These are phyloP conservation scores for Parotia lawesii DNA, from an alignment of 2,113 vertebrate species.

Conservation along the genomic window DNA sequence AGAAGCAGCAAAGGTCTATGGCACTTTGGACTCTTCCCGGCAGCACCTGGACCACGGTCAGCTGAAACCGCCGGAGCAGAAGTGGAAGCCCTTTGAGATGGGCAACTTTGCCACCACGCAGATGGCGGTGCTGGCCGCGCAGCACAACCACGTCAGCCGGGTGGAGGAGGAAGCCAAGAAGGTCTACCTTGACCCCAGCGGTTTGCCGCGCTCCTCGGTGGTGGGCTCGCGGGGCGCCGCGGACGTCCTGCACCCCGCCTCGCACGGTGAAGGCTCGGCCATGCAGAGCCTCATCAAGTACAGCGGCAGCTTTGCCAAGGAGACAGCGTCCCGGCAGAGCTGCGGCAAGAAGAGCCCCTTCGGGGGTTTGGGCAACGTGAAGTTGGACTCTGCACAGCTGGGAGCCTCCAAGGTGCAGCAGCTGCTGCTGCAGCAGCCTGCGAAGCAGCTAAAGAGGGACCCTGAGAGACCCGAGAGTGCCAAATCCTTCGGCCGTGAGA, in stretches of 20 bases:
- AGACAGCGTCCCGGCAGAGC: constrained; percentile 75
- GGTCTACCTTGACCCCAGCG: constrained; percentile 81
- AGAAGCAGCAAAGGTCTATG: constrained; percentile 72
- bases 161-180: constrained; percentile 84
- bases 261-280: constrained; percentile 83
- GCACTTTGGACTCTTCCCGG: constrained; percentile 71
- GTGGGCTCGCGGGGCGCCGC: constrained; percentile 39
- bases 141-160: constrained; percentile 82
- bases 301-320: constrained; percentile 90
- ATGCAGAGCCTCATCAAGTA: constrained; percentile 98
- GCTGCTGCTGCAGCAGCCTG: constrained; percentile 68
- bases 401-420: constrained; percentile 72
- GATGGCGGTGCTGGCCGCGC: constrained; percentile 88
- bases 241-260: constrained; percentile 41
- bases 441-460: constrained; percentile 86
- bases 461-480: constrained; percentile 89
- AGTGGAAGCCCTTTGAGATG: constrained; percentile 92
- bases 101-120: constrained; percentile 89
- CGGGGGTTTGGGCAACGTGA: constrained; percentile 87
- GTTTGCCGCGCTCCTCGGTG: constrained; percentile 70
- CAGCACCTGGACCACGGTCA: constrained; percentile 65
- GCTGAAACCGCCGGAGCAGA: constrained; percentile 76
- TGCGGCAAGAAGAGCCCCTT: constrained; percentile 86
- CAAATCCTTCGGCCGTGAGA: constrained; percentile 86
- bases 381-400: constrained; percentile 66